Base-by-base conservation (phyloP, 2,113 vertebrate genomes). In the Nannospalax galili region DNA sequence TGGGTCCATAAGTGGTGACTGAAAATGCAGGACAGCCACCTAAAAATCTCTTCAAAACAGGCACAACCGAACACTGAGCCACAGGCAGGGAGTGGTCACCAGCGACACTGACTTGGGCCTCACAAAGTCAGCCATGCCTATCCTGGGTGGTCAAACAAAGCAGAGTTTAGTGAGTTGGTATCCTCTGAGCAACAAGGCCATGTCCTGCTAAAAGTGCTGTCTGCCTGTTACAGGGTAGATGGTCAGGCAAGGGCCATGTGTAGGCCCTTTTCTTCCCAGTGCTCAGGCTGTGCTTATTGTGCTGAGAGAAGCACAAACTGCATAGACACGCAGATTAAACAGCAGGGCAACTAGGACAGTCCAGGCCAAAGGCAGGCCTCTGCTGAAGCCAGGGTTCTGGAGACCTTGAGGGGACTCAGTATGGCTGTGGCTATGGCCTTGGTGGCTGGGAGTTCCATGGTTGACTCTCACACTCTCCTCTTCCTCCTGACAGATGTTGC, bases 401-500 rank as follows among this genome's bases (percentile, higher is more conserved):
- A 62, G n/a, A 37, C 20, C 8, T 2, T n/a, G 35, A 37, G 8
- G 32, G n/a, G n/a, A 58, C 14, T n/a, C 52, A n/a, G 16, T 62
- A 7, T 35, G 69, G 11, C 82, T 37, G 45, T 6, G 32, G 15
- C 20, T 1, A 9, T 7, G 12, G 58, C 37, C 16, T 28, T 52
- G 58, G 40, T 73, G 73, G 35, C 69, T 12, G 22, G 6, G 10
- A 48, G 37, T 67, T 19, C 28, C 12, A 7, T 32, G 67, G 7
- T 5, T 6, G 40, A 62, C 62, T 88, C 37, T 89, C 17, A 60
- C 64, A 24, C 32, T 93, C 58, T 93, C 96, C 87, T 67, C n/a
- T 90, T 16, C 94, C 26, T 88, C 82, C 95, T 85, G 67, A 2
- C 98, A 99, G 99, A 99, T 97, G 95, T 99, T 96, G 98, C 99